Evolutionary conservation across 2,797 vertebrate species (phyloP), one percentile per base, ranked within the genome.

Genomic region (Euphonia xanthogaster): DNA sequence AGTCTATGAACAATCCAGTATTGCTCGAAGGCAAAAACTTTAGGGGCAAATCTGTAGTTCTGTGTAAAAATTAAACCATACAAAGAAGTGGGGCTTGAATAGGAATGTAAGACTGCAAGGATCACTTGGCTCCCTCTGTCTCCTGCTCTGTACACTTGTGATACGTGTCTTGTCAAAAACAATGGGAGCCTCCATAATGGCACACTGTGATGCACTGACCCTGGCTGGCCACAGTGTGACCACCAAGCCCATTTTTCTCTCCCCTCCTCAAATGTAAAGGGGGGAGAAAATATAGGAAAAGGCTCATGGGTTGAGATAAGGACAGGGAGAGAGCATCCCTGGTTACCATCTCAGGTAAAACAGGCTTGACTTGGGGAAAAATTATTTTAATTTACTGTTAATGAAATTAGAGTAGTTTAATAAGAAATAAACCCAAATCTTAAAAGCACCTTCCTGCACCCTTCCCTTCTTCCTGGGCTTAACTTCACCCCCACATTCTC

Each of bases 91-190:
- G 16, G 65, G 19, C 35, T 70, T 58, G 50, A 68, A 44, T 6
- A 44, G 44, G 35, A 57, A 42, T 7, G 44, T 47, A 42, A 67
- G 33, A 62, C 27, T 67, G n/a, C 62, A 67, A 37, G 54, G 39
- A 31, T 62, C 39, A 10, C 23, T 47, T 0, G 0, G 7, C 20
- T 45, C 6, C 25, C 22, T 72, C 20, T 9, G 3, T 48, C 55
- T 67, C 20, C 37, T 58, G 30, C 57, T 47, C 28, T 42, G 39
- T 63, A 31, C 31, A 16, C 8, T 27, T 67, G 39, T 44, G 66
- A 30, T 30, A 28, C 1, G 0, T 39, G 13, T 57, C 61, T 75
- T 68, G 30, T 58, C 51, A 31, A 44, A 39, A 79, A 18, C n/a
- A 73, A 0, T 18, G 27, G 28, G 67, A 57, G 17, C 27, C 37